Evolutionary conservation across 2,113 vertebrate species (phyloP).

Genomic region (Heterotis niloticus): DNA sequence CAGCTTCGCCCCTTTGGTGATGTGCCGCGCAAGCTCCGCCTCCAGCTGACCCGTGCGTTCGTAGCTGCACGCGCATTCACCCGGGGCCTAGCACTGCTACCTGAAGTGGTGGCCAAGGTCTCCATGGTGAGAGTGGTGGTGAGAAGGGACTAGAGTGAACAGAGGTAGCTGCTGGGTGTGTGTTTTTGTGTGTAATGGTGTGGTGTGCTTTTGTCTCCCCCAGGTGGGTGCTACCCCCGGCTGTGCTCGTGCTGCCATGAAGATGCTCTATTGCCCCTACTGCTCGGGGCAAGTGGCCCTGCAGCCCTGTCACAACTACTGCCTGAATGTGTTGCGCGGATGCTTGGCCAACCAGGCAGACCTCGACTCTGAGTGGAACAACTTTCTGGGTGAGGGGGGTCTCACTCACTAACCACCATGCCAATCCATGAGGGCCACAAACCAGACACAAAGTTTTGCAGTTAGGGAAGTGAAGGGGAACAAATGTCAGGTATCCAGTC

Average conservation of each 20-base stretch:
- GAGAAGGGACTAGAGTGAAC: background rate
- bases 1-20: slow-evolving; percentile 95
- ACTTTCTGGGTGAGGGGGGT: slow-evolving; percentile 82
- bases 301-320: slow-evolving; percentile 96
- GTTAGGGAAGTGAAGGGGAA: too few species aligned
- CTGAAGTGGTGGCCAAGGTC: slow-evolving; percentile 83
- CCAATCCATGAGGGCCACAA: too few species aligned
- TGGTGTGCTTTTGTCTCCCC: background rate
- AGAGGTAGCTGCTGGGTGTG: background rate
- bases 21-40: slow-evolving; percentile 86
- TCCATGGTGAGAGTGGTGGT: slow-evolving; percentile 68
- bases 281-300: slow-evolving; percentile 86
- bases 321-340: slow-evolving; percentile 92
- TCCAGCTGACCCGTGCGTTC: slow-evolving; percentile 85
- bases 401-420: too few species aligned
- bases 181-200: background rate
- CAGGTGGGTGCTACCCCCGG: slow-evolving; percentile 86
- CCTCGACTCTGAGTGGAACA: slow-evolving; percentile 91
- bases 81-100: slow-evolving; percentile 77
- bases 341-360: slow-evolving; percentile 95
- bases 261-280: slow-evolving; percentile 93
- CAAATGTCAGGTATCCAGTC: too few species aligned
- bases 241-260: slow-evolving; percentile 80
- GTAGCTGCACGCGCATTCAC: slow-evolving; percentile 88
- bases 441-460: too few species aligned